Evolutionary conservation across 2,113 vertebrate genomes (phyloP).

Genomic region (Brachyhypopomus gauderio): DNA sequence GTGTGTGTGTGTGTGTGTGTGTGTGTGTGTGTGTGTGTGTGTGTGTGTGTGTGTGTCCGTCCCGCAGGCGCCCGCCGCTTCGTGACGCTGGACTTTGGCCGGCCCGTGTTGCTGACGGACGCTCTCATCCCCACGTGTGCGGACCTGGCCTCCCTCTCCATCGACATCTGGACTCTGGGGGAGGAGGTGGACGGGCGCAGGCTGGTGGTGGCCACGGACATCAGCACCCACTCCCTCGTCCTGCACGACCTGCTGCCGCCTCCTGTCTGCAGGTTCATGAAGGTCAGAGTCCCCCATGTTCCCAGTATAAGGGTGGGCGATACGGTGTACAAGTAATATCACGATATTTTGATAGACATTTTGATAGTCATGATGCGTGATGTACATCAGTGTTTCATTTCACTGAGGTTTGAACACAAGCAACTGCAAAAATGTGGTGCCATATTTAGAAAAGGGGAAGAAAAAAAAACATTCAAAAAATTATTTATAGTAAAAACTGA

Average conservation of each 20-base stretch:
- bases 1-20: too few relatives aligned
- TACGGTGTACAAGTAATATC: too few relatives aligned
- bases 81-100: conserved; percentile 95
- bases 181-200: conserved; percentile 96
- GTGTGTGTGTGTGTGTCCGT: too few relatives aligned
- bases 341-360: too few relatives aligned
- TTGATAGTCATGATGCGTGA: too few relatives aligned
- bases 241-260: conserved; percentile 95
- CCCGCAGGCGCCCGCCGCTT: conserved; percentile 93
- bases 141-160: conserved; percentile 95
- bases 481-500: too few relatives aligned
- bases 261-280: conserved; percentile 98
- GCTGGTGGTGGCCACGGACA: conserved; percentile 95
- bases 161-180: conserved; percentile 98
- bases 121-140: conserved; percentile 94
- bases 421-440: too few relatives aligned
- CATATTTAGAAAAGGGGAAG: too few relatives aligned
- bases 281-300: conserved; percentile 73
- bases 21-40: too few relatives aligned
- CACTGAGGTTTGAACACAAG: too few relatives aligned
- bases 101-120: conserved; percentile 91
- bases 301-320: neutral
- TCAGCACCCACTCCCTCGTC: conserved; percentile 97
- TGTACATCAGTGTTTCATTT: too few relatives aligned
- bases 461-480: too few relatives aligned